phyloP scores from a whole-genome alignment of 2,797 vertebrate genomes.

The Tokudaia tokunoshimensis region DNA sequence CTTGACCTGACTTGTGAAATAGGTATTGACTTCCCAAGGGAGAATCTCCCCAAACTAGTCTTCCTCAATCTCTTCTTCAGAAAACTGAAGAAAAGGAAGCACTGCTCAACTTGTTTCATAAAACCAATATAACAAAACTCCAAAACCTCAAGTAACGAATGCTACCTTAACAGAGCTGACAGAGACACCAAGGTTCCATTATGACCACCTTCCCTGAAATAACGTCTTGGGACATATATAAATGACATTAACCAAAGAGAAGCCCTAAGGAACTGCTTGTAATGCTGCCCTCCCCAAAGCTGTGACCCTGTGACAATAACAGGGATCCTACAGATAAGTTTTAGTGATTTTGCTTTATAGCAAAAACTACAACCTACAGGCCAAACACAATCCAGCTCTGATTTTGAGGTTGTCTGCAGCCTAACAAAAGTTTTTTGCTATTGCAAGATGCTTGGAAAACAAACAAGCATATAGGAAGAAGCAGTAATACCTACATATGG shows the following conservation, averaged over 20 bases:
- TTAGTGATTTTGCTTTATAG: slow-evolving; percentile 56
- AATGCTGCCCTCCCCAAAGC: neutral
- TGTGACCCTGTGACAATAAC: neutral
- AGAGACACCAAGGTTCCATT: neutral
- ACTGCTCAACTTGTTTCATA: neutral
- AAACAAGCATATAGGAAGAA: neutral
- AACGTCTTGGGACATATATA: neutral
- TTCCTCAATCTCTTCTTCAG: slow-evolving; percentile 2
- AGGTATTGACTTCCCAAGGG: neutral
- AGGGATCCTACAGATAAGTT: neutral
- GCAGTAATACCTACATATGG: neutral
- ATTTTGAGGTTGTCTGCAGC: neutral
- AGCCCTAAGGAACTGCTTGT: neutral
- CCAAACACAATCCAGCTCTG: neutral
- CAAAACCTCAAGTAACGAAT: slow-evolving; percentile 31
- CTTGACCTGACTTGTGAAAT: neutral
- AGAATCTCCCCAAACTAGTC: neutral
- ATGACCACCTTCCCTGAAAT: neutral
- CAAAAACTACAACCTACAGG: neutral
- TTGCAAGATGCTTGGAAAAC: neutral
- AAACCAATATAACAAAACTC: neutral
- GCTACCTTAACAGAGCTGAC: neutral
- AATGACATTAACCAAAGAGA: neutral
- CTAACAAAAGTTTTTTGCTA: neutral
- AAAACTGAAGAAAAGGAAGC: neutral